Evolutionary conservation across 2,888 invertebrate species (phyloP).

Genomic region (Aquatica leii): DNA sequence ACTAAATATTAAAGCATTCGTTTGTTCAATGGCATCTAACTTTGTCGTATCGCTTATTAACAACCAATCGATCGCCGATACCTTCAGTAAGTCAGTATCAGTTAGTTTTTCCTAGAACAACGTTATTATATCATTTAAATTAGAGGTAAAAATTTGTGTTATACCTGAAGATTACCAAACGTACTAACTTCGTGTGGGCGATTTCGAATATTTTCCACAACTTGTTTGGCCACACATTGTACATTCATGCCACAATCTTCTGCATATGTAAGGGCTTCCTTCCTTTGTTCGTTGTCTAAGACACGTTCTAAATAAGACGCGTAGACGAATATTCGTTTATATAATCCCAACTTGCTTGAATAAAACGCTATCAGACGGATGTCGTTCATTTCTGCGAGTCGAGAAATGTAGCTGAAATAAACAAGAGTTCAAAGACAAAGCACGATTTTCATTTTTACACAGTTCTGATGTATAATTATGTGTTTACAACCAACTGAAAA

Average conservation of each 20-base stretch:
- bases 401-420: constrained; percentile 66
- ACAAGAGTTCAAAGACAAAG: no score
- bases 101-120: constrained; percentile 62
- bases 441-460: no score
- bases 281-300: constrained; percentile 70
- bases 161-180: constrained; percentile 54
- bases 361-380: constrained; percentile 86
- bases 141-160: constrained; percentile 9
- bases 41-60: constrained; percentile 80
- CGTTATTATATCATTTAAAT: neutral
- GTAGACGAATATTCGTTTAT: constrained; percentile 68
- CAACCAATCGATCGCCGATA: constrained; percentile 87
- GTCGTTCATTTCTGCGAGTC: constrained; percentile 77
- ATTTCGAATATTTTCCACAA: constrained; percentile 79
- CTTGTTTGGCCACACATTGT: constrained; percentile 82
- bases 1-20: constrained; percentile 87
- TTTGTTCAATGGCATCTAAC: constrained; percentile 83
- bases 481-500: no score
- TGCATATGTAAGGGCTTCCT: constrained; percentile 74
- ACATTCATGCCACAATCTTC: constrained; percentile 81
- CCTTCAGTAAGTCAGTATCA: constrained; percentile 74
- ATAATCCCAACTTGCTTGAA: constrained; percentile 77
- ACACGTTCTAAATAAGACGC: constrained; percentile 75
- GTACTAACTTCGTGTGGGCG: constrained; percentile 56
- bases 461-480: no score